Conservation (phyloP, 2,113 vertebrate genomes). For the Thalassarche chlororhynchos region DNA sequence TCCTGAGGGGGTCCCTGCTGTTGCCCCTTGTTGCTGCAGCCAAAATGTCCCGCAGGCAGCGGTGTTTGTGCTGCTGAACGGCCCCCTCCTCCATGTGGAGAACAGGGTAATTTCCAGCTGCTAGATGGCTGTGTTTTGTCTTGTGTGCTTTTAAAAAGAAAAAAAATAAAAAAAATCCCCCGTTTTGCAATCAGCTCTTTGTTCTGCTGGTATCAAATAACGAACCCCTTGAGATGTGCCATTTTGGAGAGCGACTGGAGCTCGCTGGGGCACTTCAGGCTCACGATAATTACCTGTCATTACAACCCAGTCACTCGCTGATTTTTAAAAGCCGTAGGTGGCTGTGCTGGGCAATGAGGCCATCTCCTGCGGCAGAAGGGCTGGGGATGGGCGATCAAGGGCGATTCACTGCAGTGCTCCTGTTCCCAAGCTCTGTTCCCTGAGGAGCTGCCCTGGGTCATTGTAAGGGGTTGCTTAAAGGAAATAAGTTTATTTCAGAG, state of each 20-base stretch:
- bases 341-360: not conserved
- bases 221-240: not conserved
- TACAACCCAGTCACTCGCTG: not conserved
- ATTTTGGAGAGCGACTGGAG: not conserved
- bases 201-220: not conserved
- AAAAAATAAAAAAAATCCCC: not conserved
- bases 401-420: not conserved
- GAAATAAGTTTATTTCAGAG: not conserved
- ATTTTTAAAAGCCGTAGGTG: not conserved
- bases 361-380: not conserved
- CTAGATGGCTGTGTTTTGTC: not conserved
- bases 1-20: not conserved
- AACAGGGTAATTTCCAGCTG: not conserved
- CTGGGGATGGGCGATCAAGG: not conserved
- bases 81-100: rapidly evolving
- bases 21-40: not conserved
- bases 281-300: not conserved
- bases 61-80: rapidly evolving
- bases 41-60: too few species aligned
- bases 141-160: not conserved
- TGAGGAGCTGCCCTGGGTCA: not conserved
- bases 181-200: not conserved
- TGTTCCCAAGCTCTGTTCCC: not conserved
- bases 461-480: not conserved
- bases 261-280: not conserved